A percentile compares a stretch with the other conserved stretches of the same genome.
These are phyloP conservation scores for Otocyon megalotis DNA, from an alignment of 2,113 vertebrate genomes.

Conservation along the genomic window DNA sequence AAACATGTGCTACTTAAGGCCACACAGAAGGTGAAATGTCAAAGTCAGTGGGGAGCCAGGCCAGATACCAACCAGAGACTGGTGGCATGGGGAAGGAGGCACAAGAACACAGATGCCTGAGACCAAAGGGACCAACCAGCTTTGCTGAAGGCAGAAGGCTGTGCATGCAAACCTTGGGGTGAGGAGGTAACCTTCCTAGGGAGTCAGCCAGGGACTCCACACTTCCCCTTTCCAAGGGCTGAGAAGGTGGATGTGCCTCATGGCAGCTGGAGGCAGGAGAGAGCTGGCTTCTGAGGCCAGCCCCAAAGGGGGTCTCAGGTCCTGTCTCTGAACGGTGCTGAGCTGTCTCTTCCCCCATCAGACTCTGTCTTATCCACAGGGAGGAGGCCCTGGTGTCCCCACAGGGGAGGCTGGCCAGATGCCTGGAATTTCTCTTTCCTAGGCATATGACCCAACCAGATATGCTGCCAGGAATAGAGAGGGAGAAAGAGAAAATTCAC, in stretches of 20 bases:
- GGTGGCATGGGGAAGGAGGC: not conserved
- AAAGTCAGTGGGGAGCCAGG: not conserved
- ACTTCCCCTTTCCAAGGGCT: not conserved
- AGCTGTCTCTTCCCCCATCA: not conserved
- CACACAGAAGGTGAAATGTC: not conserved
- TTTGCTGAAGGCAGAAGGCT: not conserved
- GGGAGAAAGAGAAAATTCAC: constrained; percentile 42
- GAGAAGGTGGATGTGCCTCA: not conserved
- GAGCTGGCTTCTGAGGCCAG: not conserved
- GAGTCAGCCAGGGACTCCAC: not conserved
- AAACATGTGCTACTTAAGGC: not conserved
- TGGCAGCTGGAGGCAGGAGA: not conserved
- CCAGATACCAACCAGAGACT: not conserved
- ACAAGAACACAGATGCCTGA: not conserved
- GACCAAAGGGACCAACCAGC: not conserved
- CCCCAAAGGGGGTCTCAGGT: not conserved
- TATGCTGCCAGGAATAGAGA: not conserved
- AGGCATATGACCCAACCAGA: not conserved
- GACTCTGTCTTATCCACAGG: not conserved
- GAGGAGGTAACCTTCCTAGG: not conserved
- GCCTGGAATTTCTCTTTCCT: not conserved
- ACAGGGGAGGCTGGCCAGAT: not conserved
- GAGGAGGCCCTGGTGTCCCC: not conserved
- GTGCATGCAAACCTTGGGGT: not conserved
- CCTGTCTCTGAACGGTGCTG: not conserved